Evolutionary conservation across 2,113 vertebrate species (phyloP), one percentile per base, ranked within the genome.

Genomic region (Pseudopodoces humilis): DNA sequence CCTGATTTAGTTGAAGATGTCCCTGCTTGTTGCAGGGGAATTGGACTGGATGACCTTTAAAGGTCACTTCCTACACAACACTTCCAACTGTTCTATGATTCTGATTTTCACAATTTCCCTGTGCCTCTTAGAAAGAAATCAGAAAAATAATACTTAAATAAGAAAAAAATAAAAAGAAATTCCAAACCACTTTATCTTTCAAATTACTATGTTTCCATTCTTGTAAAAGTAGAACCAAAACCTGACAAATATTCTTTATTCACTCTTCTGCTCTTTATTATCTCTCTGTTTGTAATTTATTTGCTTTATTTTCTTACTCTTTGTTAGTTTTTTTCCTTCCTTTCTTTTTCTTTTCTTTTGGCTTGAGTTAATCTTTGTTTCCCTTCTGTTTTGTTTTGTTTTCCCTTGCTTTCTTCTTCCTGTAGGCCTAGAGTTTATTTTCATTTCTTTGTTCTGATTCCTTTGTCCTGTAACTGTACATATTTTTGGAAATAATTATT

Each of bases 401-500:
- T 67, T 14, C 11, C 3, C 19, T 18, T 17, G 4, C n/a, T 60
- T 94, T 82, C 15, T 68, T 82, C 50, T 94, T 91, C 35, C 58
- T 52, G 50, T 79, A 83, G 30, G 23, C 15, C 27, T 68, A 49
- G 3, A 35, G 35, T 86, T 87, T 89, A 53, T 78, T 76, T 69
- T 93, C 31, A 74, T 95, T 49, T 76, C 37, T 74, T 69, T 75
- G 49, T 80, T 79, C 50, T 83, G 10, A 23, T 37, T 41, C 33
- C 25, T 71, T 91, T 94, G 85, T 94, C 47, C 4, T 68, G 47
- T 83, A 83, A 88, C 80, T 75, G 58, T 22, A 79, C 4, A 28
- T 11, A 13, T 81, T 96, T 91, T 88, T 65, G 10, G 39, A 82
- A 90, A 95, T 79, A 90, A 85, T 80, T 87, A 79, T 90, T 96